Conservation (phyloP, 2,797 vertebrate species). For the Notamacropus eugenii region DNA sequence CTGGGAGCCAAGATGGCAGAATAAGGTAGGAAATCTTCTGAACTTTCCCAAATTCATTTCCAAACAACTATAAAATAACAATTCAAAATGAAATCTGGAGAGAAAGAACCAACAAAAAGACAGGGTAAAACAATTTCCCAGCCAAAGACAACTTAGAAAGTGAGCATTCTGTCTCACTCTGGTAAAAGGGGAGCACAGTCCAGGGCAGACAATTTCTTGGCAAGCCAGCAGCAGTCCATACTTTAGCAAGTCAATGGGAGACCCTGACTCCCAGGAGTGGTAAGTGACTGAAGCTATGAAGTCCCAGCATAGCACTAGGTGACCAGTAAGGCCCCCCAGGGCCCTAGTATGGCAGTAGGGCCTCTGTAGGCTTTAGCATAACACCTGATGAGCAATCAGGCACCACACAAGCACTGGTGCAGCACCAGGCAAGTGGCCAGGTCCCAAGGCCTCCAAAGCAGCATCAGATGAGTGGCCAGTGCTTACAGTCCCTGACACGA, state of each 20-base stretch:
- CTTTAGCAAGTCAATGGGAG: neutral
- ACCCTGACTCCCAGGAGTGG: neutral
- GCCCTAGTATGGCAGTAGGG: no score
- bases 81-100: neutral
- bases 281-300: neutral
- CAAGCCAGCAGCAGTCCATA: neutral
- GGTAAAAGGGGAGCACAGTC: neutral
- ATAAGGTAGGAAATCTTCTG: neutral
- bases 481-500: neutral
- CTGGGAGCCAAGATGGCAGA: neutral
- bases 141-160: neutral
- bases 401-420: no score
- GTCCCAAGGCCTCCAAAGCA: neutral
- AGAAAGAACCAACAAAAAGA: neutral
- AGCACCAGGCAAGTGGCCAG: neutral
- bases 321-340: neutral
- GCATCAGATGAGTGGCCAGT: neutral
- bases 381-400: neutral
- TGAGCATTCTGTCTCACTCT: neutral
- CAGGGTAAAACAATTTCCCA: neutral
- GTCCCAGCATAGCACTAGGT: neutral
- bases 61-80: neutral
- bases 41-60: neutral
- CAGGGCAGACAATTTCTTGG: neutral
- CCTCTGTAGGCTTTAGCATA: neutral